Base-by-base conservation (phyloP, 2,888 invertebrate species). In the Macrosoma leucophasiata region DNA sequence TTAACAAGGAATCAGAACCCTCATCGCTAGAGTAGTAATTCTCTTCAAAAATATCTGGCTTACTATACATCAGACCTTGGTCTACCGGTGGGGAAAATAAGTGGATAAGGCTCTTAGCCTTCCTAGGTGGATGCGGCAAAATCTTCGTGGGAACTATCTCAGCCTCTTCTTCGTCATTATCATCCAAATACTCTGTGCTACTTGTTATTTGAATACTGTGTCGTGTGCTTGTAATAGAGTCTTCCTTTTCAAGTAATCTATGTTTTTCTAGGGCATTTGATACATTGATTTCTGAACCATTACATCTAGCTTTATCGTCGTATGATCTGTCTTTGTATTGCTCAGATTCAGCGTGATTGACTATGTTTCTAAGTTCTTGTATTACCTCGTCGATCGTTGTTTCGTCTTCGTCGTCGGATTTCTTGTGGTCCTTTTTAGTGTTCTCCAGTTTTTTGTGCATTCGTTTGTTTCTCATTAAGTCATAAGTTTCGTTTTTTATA, bases 301-400 rank as follows among this genome's bases (percentile, higher is more conserved):
- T 78, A 41, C 73, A 76, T 43, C 72, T 70, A 19, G 77, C 70
- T 31, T 67, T 65, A 24, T 63, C 64, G 29, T 79, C 76, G 10
- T 47, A 50, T 24, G 68, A 52, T 39, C 68, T 73, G 30, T 74
- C 82, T 48, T 82, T 85, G 36, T 85, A 85, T 33, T 86, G 84
- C 67, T 91, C 89, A 0, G 91, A 90, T 70, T 94, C 93, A 1
- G 93, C 94, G 53, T 94, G 92, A 58, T 92, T 94, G 1, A 94
- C 93, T 41, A 95, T 94, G 53, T 93, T 94, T 45, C 91, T 87
- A 19, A 95, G 70, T 64, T 94, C 94, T 67, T 93, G 93, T 56
- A 95, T 94, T 2, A 94, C 94, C 71, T 94, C 94, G 53, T 94
- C 94, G 41, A 95, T 94, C 2, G 94, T 94, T 0, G 93, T 91